phyloP scores from a whole-genome alignment of 2,888 invertebrate species.

The Diloba caeruleocephala region DNA sequence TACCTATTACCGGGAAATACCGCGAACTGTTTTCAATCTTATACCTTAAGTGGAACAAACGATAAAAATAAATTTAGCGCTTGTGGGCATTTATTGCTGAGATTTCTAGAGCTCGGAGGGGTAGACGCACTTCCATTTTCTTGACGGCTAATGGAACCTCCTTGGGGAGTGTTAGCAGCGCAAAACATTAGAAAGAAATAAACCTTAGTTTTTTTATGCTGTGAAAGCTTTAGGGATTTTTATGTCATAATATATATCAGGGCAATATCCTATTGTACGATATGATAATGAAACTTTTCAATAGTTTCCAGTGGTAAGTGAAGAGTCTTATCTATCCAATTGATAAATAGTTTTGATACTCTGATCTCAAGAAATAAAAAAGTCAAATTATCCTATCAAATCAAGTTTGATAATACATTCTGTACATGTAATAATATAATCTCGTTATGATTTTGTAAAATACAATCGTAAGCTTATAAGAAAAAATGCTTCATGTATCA shows the following conservation, averaged over 20 bases:
- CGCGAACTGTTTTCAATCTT: constrained; percentile 85
- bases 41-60: constrained; percentile 87
- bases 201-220: constrained; percentile 35
- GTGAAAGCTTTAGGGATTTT: constrained; percentile 3
- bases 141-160: constrained; percentile 63
- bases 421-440: no score
- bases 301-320: neutral
- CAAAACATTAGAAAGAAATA: constrained; percentile 42
- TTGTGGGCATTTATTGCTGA: constrained; percentile 86
- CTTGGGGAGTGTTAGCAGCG: constrained; percentile 38
- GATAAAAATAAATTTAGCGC: constrained; percentile 87
- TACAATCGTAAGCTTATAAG: no score
- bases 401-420: no score
- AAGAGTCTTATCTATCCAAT: neutral
- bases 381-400: no score
- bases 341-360: constrained; percentile 2
- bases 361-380: neutral
- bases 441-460: no score
- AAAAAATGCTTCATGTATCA: no score
- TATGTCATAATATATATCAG: neutral
- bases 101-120: constrained; percentile 81
- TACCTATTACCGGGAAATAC: constrained; percentile 73
- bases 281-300: neutral
- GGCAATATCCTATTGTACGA: constrained; percentile 3
- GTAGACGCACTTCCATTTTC: constrained; percentile 60